A percentile compares a stretch with the other conserved stretches of the same genome.
phyloP scores from a whole-genome alignment of 2,888 invertebrate genomes.

The Dicycla oo region DNA sequence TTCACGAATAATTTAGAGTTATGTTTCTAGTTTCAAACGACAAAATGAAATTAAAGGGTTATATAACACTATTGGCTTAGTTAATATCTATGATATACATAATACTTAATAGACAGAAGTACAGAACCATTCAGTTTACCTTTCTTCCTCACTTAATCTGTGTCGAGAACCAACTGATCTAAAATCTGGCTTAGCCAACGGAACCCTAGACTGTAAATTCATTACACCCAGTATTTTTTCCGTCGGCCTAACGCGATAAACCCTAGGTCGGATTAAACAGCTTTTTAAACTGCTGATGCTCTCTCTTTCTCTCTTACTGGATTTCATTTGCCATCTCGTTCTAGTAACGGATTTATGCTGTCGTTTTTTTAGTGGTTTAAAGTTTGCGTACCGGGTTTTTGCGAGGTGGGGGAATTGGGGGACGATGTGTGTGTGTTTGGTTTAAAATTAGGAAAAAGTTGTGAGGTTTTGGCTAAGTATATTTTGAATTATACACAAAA shows the following conservation, averaged over 20 bases:
- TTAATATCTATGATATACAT: too few relatives aligned
- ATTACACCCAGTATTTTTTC: conserved; percentile 59
- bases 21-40: neutral
- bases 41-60: too few relatives aligned
- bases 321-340: conserved; percentile 38
- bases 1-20: rapidly evolving
- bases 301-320: conserved; percentile 38
- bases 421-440: conserved; percentile 16
- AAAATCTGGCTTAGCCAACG: conserved; percentile 25
- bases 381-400: conserved; percentile 53
- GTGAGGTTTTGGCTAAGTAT: conserved; percentile 7
- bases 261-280: conserved; percentile 66
- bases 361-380: conserved; percentile 57
- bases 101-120: neutral
- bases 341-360: conserved; percentile 46
- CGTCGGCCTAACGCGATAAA: conserved; percentile 70
- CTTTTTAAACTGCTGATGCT: conserved; percentile 65
- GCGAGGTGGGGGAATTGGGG: conserved; percentile 8
- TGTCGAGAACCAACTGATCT: conserved; percentile 19
- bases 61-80: too few relatives aligned
- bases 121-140: neutral
- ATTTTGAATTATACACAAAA: conserved; percentile 6
- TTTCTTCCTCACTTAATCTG: neutral
- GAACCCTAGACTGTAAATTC: conserved; percentile 56
- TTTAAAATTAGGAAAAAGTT: conserved; percentile 39